Evolutionary conservation across 1,140 invertebrate genomes (phyloP), one percentile per base, ranked within the genome.

Genomic region (Drosophila paulistorum): DNA sequence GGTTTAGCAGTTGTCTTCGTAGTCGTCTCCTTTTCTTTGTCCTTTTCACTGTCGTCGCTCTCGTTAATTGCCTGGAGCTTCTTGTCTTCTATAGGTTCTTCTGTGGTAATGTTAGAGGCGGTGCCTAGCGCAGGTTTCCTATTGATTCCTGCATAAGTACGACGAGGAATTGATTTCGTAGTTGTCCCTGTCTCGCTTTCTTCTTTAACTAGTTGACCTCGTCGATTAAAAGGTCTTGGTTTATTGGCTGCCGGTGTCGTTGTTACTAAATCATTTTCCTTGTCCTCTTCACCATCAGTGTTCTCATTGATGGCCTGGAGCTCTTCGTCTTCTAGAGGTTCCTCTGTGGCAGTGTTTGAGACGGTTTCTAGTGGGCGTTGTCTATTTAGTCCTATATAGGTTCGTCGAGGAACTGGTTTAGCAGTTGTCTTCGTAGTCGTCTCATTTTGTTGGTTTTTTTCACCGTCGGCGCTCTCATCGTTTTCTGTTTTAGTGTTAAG

Each of bases 121-220:
- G 6, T 30, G 5, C 30, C 30, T 30, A n/a, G 57, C 57, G 9
- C 72, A 48, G 30, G 30, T 7, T 74, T 14, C 30, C 74, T 61
- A 20, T 68, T 76, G 0, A 75, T 6, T 5, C 58, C 72, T 2
- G 41, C 59, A 51, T 26, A 76, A 2, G 3, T 10, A 4, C 74
- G 72, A 42, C 41, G 41, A 30, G 30, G 30, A 30, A 7, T 6
- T 30, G 30, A 7, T 1, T 11, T 60, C 26, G 72, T 48, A 54
- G 62, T 39, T 1, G 48, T 67, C 45, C 51, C 64, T 5, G 51
- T 42, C 0, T 33, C 37, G n/a, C 66, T 58, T 0, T 14, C 42
- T 0, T 45, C 14, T 7, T 45, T 7, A 2, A 80, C 51, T 37
- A 70, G 33, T 7, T 64, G 73, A 10, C 73, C 65, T 30, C 73